These are phyloP conservation scores for Drosophila parvula DNA, from an alignment of 1,140 invertebrate species.

Conservation along the genomic window DNA sequence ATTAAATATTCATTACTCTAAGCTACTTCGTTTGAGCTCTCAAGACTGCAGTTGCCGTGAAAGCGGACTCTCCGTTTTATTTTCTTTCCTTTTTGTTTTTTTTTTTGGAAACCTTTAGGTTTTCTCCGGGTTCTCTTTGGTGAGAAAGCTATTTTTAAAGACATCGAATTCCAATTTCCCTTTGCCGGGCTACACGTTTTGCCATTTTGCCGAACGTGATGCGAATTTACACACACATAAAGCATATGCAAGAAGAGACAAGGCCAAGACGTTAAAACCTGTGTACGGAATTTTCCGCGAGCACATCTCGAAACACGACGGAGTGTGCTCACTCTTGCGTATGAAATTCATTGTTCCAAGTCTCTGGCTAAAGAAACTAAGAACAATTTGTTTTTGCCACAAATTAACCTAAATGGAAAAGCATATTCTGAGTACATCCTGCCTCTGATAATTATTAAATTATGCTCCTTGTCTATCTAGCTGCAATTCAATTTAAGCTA, in stretches of 20 bases:
- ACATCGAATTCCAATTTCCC: slow-evolving; percentile 77
- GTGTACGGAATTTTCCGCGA: slow-evolving; percentile 21
- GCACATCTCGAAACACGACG: slow-evolving; percentile 13
- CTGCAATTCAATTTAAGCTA: background rate
- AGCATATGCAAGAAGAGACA: slow-evolving; percentile 57
- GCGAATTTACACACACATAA: slow-evolving; percentile 62
- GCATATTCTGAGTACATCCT: background rate
- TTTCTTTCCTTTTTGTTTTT: background rate
- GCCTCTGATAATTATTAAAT: background rate
- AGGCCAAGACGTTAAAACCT: slow-evolving; percentile 21
- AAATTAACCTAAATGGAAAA: background rate
- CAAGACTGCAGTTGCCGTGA: slow-evolving; percentile 41
- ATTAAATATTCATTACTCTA: slow-evolving; percentile 81
- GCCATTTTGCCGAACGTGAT: slow-evolving; percentile 72
- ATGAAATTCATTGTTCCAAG: slow-evolving; percentile 51
- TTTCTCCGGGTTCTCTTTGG: slow-evolving; percentile 4
- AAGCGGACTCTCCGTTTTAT: slow-evolving; percentile 9
- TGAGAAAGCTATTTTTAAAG: slow-evolving; percentile 77
- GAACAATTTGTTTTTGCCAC: background rate
- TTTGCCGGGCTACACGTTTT: slow-evolving; percentile 67
- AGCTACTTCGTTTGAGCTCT: slow-evolving; percentile 56
- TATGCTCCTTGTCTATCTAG: background rate
- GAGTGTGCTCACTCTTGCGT: slow-evolving; percentile 48
- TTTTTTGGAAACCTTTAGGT: slow-evolving; percentile 17
- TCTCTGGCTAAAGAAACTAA: background rate